Conservation (phyloP, 2,888 invertebrate genomes). For the Scaptomyza caliginosa region DNA sequence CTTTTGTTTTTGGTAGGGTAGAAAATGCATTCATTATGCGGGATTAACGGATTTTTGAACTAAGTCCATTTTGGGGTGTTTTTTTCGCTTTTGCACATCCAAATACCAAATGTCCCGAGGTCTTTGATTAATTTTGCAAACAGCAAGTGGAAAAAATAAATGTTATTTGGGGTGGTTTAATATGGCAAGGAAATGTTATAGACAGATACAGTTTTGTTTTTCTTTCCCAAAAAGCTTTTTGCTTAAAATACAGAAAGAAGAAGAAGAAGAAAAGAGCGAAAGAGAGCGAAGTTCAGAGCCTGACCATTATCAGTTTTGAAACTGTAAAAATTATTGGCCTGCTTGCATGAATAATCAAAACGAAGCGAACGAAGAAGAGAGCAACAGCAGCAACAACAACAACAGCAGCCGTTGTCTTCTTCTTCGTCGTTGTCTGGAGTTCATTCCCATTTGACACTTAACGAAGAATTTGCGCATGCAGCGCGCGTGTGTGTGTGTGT, state of each 20-base stretch:
- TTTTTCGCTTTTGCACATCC: slow-evolving; percentile 1
- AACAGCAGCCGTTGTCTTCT: slow-evolving; percentile 2
- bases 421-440: too few relatives aligned
- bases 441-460: slow-evolving; percentile 69
- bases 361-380: slow-evolving; percentile 12
- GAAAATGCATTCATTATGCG: slow-evolving; percentile 4
- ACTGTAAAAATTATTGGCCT: slow-evolving; percentile 49
- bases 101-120: background rate
- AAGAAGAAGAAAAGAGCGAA: too few relatives aligned
- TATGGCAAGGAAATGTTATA: background rate
- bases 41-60: background rate
- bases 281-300: too few relatives aligned
- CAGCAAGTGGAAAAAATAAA: background rate
- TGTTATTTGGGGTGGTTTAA: slow-evolving; percentile 9
- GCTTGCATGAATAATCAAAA: slow-evolving; percentile 12
- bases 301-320: slow-evolving; percentile 29
- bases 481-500: too few relatives aligned
- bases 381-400: too few relatives aligned
- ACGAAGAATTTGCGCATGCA: slow-evolving; percentile 29
- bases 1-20: slow-evolving; percentile 3
- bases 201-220: background rate
- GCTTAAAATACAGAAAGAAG: slow-evolving; percentile 17
- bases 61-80: slow-evolving; percentile 8
- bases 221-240: slow-evolving; percentile 13
- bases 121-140: slow-evolving; percentile 1